These are phyloP conservation scores for Apis dorsata DNA, from an alignment of 1,140 invertebrate species.

Conservation along the genomic window DNA sequence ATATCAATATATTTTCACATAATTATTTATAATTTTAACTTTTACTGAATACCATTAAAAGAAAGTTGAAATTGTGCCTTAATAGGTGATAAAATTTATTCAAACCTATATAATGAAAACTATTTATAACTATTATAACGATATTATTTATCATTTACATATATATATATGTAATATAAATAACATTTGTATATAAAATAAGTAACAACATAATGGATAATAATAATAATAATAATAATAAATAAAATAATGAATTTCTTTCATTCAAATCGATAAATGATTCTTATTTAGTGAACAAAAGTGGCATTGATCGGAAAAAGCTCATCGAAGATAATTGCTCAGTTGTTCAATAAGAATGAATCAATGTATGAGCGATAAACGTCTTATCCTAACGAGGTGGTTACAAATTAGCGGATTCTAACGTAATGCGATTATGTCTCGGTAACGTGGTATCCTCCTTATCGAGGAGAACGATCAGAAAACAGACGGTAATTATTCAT, in stretches of 20 bases:
- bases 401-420: conserved; percentile 39
- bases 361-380: background rate
- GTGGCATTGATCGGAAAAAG: background rate
- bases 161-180: too few species aligned
- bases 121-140: background rate
- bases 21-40: background rate
- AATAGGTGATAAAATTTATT: background rate
- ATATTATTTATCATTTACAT: too few species aligned
- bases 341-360: background rate
- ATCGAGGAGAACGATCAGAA: conserved; percentile 47
- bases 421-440: conserved; percentile 31
- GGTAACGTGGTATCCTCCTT: background rate
- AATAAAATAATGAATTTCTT: background rate
- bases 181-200: too few species aligned
- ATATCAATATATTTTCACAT: too few species aligned
- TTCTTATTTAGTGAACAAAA: background rate
- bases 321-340: background rate
- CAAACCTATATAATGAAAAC: background rate
- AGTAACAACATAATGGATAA: background rate
- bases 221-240: background rate
- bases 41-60: background rate
- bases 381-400: conserved; percentile 12
- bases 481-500: conserved; percentile 53
- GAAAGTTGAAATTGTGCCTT: background rate
- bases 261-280: background rate